Conservation (phyloP, 2,797 vertebrate genomes). For the Gobionotothen gibberifrons region DNA sequence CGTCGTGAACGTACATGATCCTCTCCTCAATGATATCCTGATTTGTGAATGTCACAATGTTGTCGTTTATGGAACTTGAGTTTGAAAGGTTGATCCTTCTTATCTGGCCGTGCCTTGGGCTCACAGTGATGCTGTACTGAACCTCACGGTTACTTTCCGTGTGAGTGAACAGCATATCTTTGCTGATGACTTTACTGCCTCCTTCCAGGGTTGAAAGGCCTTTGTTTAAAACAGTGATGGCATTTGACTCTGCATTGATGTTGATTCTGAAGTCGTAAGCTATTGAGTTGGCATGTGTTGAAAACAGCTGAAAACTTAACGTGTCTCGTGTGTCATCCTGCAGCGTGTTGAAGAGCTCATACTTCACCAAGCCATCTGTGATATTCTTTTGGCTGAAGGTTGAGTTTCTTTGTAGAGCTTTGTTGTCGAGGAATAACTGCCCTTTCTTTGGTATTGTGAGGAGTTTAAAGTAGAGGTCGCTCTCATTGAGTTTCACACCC, state of each 20-base stretch:
- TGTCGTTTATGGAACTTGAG: conserved; percentile 77
- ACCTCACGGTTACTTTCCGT: conserved; percentile 78
- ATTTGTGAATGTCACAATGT: conserved; percentile 84
- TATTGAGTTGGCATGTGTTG: conserved; percentile 81
- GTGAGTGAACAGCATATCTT: conserved; percentile 84
- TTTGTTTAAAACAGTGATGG: conserved; percentile 83
- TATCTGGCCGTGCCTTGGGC: conserved; percentile 86
- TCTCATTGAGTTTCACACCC: conserved; percentile 81
- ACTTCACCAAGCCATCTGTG: conserved; percentile 83
- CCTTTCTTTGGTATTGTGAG: conserved; percentile 87
- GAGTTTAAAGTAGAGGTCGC: conserved; percentile 85
- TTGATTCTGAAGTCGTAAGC: conserved; percentile 85
- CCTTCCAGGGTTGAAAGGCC: conserved; percentile 89
- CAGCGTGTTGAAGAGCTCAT: conserved; percentile 78
- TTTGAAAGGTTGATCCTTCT: conserved; percentile 81
- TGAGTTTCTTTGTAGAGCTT: conserved; percentile 81
- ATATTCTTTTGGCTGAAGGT: conserved; percentile 90
- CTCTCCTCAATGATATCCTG: conserved; percentile 83
- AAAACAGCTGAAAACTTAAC: conserved; percentile 88
- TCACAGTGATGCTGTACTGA: conserved; percentile 81
- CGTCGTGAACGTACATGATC: conserved; percentile 90
- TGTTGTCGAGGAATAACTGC: conserved; percentile 80
- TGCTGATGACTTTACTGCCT: conserved; percentile 88
- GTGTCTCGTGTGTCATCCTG: conserved; percentile 81
- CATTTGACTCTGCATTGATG: conserved; percentile 82